phyloP scores from a whole-genome alignment of 2,888 invertebrate genomes.

The Phalera bucephala region DNA sequence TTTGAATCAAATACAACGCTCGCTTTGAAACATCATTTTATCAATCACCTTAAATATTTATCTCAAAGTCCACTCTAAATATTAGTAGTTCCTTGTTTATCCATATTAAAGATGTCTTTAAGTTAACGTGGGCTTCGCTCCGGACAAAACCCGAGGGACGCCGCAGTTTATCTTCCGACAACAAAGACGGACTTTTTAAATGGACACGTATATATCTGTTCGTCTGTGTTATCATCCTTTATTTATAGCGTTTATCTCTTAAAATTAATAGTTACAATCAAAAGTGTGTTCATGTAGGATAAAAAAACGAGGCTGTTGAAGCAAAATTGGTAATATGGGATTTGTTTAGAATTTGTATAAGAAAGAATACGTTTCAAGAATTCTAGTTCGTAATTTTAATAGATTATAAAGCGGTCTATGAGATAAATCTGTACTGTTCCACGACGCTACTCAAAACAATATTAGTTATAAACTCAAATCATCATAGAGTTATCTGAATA shows the following conservation, averaged over 20 bases:
- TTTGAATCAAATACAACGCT: neutral
- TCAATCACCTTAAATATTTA: neutral
- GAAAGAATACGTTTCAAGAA: too few species aligned
- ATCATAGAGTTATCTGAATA: too few species aligned
- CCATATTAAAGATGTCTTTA: slow-evolving; percentile 35
- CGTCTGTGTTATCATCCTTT: slow-evolving; percentile 24
- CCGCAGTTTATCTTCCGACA: slow-evolving; percentile 41
- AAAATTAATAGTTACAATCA: slow-evolving; percentile 27
- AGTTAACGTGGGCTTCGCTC: slow-evolving; percentile 24
- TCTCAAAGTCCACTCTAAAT: slow-evolving; percentile 17
- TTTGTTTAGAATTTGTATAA: too few species aligned
- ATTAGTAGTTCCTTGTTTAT: slow-evolving; percentile 29
- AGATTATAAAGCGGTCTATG: too few species aligned
- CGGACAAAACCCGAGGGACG: slow-evolving; percentile 38
- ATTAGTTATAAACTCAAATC: too few species aligned
- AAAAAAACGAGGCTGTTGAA: neutral
- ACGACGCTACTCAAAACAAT: too few species aligned
- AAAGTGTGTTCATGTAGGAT: slow-evolving; percentile 2
- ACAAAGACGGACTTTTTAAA: slow-evolving; percentile 39
- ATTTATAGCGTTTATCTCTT: slow-evolving; percentile 24
- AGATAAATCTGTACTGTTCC: too few species aligned
- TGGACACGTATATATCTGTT: slow-evolving; percentile 29
- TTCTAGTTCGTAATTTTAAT: too few species aligned
- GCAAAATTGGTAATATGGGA: too few species aligned
- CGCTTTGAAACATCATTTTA: too few species aligned